Percentiles rank a stretch among this genome's conserved stretches.
Evolutionary conservation across 2,888 invertebrate genomes (phyloP).

Genomic region (Melinaea menophilus): DNA sequence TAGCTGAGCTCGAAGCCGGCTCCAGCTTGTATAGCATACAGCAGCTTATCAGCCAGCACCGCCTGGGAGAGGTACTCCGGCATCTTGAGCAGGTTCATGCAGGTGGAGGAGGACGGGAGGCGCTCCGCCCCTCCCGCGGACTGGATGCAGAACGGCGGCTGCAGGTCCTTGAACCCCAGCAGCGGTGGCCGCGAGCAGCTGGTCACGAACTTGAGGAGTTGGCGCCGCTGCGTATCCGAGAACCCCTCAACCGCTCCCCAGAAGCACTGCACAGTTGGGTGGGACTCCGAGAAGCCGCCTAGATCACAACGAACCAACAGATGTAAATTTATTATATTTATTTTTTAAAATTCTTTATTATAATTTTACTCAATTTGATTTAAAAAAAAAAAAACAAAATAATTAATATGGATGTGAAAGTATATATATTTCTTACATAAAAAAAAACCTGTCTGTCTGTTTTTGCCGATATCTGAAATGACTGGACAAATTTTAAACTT

Average conservation of each 20-base stretch:
- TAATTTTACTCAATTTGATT: no score
- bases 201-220: conserved; percentile 97
- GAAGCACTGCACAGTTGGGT: conserved; percentile 91
- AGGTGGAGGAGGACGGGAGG: conserved; percentile 97
- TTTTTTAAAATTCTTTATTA: no score
- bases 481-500: no score
- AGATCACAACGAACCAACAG: not conserved
- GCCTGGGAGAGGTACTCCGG: conserved; percentile 91
- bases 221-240: conserved; percentile 88
- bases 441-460: no score
- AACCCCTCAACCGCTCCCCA: conserved; percentile 93
- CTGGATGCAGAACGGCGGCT: conserved; percentile 98
- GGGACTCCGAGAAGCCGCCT: conserved; percentile 89
- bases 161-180: conserved; percentile 97
- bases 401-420: no score
- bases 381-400: no score
- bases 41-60: conserved; percentile 87
- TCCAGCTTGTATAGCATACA: conserved; percentile 96
- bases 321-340: no score
- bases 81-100: conserved; percentile 97
- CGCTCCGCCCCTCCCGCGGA: conserved; percentile 93
- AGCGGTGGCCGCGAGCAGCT: conserved; percentile 98
- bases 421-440: no score
- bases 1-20: conserved; percentile 97
- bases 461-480: no score